Evolutionary conservation across 2,113 vertebrate species (phyloP).

Genomic region (Megaceryle maxima): DNA sequence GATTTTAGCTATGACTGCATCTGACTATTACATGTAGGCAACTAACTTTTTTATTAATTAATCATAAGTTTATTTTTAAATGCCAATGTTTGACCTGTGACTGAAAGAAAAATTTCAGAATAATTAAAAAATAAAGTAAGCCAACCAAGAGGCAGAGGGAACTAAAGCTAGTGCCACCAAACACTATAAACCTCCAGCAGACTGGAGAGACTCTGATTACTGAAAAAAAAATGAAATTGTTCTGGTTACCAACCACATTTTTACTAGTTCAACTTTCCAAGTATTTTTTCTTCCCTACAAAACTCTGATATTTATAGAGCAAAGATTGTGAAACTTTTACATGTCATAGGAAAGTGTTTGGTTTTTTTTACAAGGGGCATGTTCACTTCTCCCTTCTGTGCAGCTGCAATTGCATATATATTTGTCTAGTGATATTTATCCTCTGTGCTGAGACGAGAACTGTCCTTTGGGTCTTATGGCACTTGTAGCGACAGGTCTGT

Average conservation of each 20-base stretch:
- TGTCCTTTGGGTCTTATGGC: background rate
- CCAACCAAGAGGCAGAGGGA: background rate
- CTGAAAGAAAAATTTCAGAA: background rate
- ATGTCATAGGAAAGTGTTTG: background rate
- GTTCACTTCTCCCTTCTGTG: background rate
- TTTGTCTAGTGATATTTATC: background rate
- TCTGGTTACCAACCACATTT: background rate
- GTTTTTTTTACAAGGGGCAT: background rate
- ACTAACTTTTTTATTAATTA: background rate
- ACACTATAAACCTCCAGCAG: background rate
- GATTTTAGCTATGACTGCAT: background rate
- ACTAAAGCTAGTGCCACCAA: background rate
- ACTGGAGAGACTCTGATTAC: background rate
- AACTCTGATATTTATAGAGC: background rate
- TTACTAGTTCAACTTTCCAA: background rate
- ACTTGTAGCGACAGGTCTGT: background rate
- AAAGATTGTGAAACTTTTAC: background rate
- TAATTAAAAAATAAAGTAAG: background rate
- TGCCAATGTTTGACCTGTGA: background rate
- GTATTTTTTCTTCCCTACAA: background rate
- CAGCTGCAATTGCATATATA: background rate
- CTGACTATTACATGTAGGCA: background rate
- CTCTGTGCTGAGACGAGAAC: background rate
- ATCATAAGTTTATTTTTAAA: background rate
- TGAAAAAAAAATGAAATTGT: background rate